These are phyloP conservation scores for Oreochromis niloticus DNA, from an alignment of 2,113 vertebrate species.

Conservation along the genomic window DNA sequence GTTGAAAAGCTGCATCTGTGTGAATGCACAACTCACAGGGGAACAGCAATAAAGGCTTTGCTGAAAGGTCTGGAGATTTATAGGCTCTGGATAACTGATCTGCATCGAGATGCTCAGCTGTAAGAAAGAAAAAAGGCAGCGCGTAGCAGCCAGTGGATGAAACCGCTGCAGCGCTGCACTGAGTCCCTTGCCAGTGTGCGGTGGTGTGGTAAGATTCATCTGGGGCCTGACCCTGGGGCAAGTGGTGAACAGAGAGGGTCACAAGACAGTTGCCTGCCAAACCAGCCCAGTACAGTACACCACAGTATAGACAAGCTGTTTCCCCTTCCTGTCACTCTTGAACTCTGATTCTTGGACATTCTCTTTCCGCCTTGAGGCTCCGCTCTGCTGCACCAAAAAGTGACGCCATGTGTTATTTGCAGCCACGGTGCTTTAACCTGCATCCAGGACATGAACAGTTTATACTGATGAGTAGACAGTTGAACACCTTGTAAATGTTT, in stretches of 20 bases:
- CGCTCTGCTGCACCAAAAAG: background rate
- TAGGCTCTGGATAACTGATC: background rate
- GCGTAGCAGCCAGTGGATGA: background rate
- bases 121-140: background rate
- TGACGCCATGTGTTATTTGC: background rate
- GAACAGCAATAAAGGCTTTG: background rate
- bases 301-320: background rate
- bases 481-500: background rate
- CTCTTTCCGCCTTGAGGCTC: background rate
- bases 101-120: background rate
- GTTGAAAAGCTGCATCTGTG: background rate
- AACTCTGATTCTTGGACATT: background rate
- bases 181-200: background rate
- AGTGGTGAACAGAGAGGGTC: constrained; percentile 15
- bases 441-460: background rate
- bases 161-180: background rate
- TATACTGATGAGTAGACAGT: background rate
- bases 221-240: background rate
- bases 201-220: constrained; percentile 4
- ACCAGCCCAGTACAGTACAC: background rate
- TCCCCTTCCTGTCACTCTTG: background rate
- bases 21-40: background rate
- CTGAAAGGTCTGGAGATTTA: constrained; percentile 54
- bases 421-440: background rate
- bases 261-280: constrained; percentile 22